These are phyloP conservation scores for Xyrichtys novacula DNA, from an alignment of 2,797 vertebrate genomes.

Conservation along the genomic window DNA sequence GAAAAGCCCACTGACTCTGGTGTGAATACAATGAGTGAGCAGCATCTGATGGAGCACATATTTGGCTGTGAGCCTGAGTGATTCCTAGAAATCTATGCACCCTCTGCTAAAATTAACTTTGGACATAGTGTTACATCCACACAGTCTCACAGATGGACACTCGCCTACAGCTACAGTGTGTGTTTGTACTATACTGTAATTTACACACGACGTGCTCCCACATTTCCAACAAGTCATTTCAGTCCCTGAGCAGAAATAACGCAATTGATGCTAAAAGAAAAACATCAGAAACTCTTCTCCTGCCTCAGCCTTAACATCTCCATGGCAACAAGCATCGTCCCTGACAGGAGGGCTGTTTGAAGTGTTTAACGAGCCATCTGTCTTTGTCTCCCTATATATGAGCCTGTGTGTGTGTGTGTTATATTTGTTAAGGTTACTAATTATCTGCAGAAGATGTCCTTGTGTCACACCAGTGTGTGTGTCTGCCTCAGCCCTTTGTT, in stretches of 20 bases:
- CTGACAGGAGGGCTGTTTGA: slow-evolving; percentile 21
- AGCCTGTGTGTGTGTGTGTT: slow-evolving; percentile 30
- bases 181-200: neutral
- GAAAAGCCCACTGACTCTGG: neutral
- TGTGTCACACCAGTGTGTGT: slow-evolving; percentile 4
- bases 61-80: neutral
- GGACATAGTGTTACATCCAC: slow-evolving; percentile 10
- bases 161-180: neutral
- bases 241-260: neutral
- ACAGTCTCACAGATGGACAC: slow-evolving; percentile 9
- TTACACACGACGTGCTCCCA: neutral
- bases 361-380: slow-evolving; percentile 47
- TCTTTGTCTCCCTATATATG: slow-evolving; percentile 36
- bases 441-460: slow-evolving; percentile 40
- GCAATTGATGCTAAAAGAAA: neutral
- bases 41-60: neutral
- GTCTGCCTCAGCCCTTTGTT: slow-evolving; percentile 24
- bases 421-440: slow-evolving; percentile 29
- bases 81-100: neutral
- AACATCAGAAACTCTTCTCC: slow-evolving; percentile 22
- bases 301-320: slow-evolving; percentile 27
- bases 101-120: slow-evolving; percentile 16
- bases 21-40: neutral
- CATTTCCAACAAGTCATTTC: neutral
- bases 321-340: slow-evolving; percentile 29